These are phyloP conservation scores for Rhynchophorus ferrugineus DNA, from an alignment of 1,140 invertebrate species.

Conservation along the genomic window DNA sequence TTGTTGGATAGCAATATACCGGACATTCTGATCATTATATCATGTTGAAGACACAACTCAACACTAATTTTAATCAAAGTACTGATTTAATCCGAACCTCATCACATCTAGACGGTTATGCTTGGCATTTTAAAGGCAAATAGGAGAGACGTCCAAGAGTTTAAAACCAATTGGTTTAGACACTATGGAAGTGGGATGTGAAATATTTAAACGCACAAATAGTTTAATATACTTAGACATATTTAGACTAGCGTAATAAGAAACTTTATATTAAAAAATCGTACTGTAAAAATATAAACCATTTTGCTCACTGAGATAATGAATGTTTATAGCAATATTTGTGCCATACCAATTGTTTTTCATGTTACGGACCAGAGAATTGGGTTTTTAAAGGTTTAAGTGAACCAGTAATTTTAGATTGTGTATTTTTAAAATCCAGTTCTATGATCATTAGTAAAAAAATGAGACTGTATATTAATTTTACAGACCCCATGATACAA, in stretches of 20 bases:
- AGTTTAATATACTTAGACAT: slow-evolving; percentile 2
- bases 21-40: too few relatives aligned
- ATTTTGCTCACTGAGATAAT: slow-evolving; percentile 22
- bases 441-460: too few relatives aligned
- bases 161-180: neutral
- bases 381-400: neutral
- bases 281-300: neutral
- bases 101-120: too few relatives aligned
- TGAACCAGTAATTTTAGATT: neutral
- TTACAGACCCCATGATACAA: too few relatives aligned
- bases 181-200: neutral
- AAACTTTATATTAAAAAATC: neutral
- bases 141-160: too few relatives aligned
- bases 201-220: slow-evolving; percentile 6
- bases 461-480: too few relatives aligned
- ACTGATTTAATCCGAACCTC: too few relatives aligned
- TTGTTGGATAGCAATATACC: too few relatives aligned
- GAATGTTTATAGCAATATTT: slow-evolving; percentile 23
- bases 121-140: too few relatives aligned
- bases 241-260: neutral
- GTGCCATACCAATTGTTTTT: slow-evolving; percentile 16
- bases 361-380: neutral
- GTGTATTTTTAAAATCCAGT: too few relatives aligned
- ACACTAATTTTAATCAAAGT: too few relatives aligned
- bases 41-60: too few relatives aligned